Percentiles rank a stretch among this genome's conserved stretches.
phyloP scores from a whole-genome alignment of 2,888 invertebrate species.

The Sthenelais limicola region DNA sequence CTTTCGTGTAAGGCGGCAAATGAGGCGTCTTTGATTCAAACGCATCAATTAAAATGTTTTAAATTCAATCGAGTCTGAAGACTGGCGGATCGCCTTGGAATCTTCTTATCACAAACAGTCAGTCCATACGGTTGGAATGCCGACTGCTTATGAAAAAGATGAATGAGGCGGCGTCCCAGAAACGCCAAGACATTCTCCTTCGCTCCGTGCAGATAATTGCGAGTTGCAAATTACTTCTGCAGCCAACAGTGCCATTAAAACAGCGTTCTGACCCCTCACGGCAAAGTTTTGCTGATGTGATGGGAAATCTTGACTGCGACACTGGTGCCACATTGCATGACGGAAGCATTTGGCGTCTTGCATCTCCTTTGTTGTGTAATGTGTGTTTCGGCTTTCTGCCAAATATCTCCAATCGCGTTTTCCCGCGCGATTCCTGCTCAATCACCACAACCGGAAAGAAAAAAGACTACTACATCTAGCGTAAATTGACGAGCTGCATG shows the following conservation, averaged over 20 bases:
- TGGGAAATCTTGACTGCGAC: slow-evolving; percentile 36
- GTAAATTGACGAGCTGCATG: too few species aligned
- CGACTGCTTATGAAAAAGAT: slow-evolving; percentile 1
- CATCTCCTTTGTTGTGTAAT: slow-evolving; percentile 34
- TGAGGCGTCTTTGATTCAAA: slow-evolving; percentile 15
- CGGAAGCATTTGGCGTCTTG: slow-evolving; percentile 15
- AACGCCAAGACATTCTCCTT: too few species aligned
- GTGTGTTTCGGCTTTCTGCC: slow-evolving; percentile 34
- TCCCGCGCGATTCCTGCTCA: slow-evolving; percentile 10
- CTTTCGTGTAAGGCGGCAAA: slow-evolving; percentile 24
- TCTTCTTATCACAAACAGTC: slow-evolving; percentile 27
- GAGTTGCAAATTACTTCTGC: slow-evolving; percentile 32
- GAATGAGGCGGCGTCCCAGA: too few species aligned
- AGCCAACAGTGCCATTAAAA: slow-evolving; percentile 17
- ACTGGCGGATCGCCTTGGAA: not conserved
- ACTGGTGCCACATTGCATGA: slow-evolving; percentile 35
- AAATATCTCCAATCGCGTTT: slow-evolving; percentile 31
- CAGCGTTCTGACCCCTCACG: slow-evolving; percentile 14
- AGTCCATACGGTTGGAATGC: not conserved
- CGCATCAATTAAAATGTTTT: slow-evolving; percentile 37
- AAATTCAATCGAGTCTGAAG: slow-evolving; percentile 19
- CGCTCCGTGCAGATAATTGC: slow-evolving; percentile 17
- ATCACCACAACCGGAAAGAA: slow-evolving; percentile 8
- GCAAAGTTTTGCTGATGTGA: slow-evolving; percentile 17
- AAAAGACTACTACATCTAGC: too few species aligned